Evolutionary conservation across 2,113 vertebrate species (phyloP).

Genomic region (Pyrgilauda ruficollis): DNA sequence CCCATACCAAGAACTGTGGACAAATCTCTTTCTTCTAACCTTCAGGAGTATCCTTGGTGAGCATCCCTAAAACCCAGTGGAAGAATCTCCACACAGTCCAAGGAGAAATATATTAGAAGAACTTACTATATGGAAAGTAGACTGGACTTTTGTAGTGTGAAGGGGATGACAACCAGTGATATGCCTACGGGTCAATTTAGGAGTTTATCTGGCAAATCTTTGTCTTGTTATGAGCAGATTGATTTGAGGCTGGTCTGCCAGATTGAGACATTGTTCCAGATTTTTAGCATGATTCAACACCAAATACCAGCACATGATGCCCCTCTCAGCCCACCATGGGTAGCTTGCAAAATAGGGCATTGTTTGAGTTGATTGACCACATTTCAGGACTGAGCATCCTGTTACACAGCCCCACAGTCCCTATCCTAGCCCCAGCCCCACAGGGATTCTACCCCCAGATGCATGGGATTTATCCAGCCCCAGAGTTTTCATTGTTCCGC

Average conservation of each 20-base stretch:
- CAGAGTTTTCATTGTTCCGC: background rate
- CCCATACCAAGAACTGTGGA: background rate
- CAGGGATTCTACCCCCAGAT: background rate
- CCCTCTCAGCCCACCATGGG: background rate
- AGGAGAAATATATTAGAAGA: background rate
- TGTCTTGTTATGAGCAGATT: background rate
- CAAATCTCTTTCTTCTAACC: background rate
- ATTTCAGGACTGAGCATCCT: background rate
- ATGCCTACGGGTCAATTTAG: background rate
- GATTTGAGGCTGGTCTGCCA: background rate
- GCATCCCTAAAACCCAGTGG: background rate
- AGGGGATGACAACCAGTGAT: background rate
- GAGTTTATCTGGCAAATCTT: background rate
- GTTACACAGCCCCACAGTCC: background rate
- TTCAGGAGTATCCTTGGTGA: background rate
- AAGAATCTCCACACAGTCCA: background rate
- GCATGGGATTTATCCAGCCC: background rate
- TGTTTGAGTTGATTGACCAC: background rate
- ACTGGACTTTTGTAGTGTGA: background rate
- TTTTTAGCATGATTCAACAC: background rate
- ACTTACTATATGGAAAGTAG: background rate
- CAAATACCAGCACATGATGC: background rate
- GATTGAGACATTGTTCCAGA: background rate
- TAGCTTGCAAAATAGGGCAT: background rate
- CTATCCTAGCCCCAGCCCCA: background rate